Base-by-base conservation (phyloP, 1,140 invertebrate genomes). In the Triops longicaudatus region DNA sequence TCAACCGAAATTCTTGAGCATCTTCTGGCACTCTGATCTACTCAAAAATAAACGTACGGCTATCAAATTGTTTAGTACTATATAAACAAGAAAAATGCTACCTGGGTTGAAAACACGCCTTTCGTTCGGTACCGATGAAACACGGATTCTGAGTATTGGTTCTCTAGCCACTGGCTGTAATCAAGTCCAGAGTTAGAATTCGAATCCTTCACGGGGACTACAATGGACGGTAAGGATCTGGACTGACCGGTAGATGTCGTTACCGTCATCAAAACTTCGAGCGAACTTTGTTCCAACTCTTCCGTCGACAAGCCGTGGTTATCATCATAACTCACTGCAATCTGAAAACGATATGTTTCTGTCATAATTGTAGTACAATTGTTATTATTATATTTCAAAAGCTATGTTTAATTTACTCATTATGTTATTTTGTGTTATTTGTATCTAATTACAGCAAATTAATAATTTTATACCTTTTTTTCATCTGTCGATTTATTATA, bases 21-120 rank as follows among this genome's bases (percentile, higher is more conserved):
- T 80, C 80, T 31, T 82, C 80, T 0, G 84, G 85, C 22, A 85
- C 81, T 43, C 82, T 81, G 26, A 86, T 76, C 76, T 77, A 41
- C 12, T 72, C n/a, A n/a, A 22, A 50, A 76, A 4, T 37, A 37
- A 37, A 37, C n/a, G n/a, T n/a, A n/a, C n/a, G n/a, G n/a, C n/a
- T n/a, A n/a, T n/a, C n/a, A n/a, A n/a, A n/a, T n/a, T n/a, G n/a
- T n/a, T n/a, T n/a, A n/a, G n/a, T 7, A 37, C 31, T 4, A 37
- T 37, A n/a, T 37, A 37, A 37, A 37, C 7, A 2, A 37, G 7
- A 37, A 4, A 37, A 2, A 37, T 7, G 7, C n/a, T 63, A 63
- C 50, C 50, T 63, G 50, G 50, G 50, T 22, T 6, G 50, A 63
- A 22, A n/a, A 63, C 50, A 63, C 14, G 50, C 50, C 50, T 17